Base-by-base conservation (phyloP, 2,888 invertebrate species). In the Melipona beecheii region DNA sequence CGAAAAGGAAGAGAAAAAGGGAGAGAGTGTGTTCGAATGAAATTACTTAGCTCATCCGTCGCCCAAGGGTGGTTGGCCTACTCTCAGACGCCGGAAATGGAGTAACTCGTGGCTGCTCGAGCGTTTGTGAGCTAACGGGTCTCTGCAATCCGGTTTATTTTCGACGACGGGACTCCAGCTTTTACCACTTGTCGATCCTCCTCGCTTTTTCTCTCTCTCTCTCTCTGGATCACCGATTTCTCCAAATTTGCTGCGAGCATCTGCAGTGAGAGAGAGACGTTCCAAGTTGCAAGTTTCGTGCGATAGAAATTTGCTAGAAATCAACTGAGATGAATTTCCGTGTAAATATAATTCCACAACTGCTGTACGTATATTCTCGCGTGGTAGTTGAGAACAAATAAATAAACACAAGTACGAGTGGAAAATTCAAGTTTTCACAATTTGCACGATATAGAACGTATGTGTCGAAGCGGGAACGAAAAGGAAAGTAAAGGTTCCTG, bases 51-150 rank as follows among this genome's bases (percentile, higher is more conserved):
- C 87, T 87, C 80, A 84, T 84, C 83, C 79, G 43, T 81, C 65
- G 81, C 82, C 76, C 78, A 64, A 76, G 83, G 84, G 81, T 56
- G 52, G 31, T 56, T 74, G 43, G 60, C 49, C 75, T 80, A 62
- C 24, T 64, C 43, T 60, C 27, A 54, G 64, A 56, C 62, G 21
- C 15, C 54, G 62, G 80, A 76, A 75, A 75, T 73, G 70, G 68
- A 71, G 65, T 73, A 60, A 79, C 66, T 54, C 60, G 66, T 70
- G 60, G 69, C 68, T 73, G 70, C 73, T 81, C 76, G 81, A 80
- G 83, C 83, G 81, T 89, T 88, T 90, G 85, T 83, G 80, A 78
- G 76, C 86, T 87, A 85, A 90, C 88, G 85, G 84, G 85, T 84
- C 75, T 79, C 80, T 68, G 78, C 83, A 82, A 87, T 81, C 69